phyloP scores from a whole-genome alignment of 1,140 invertebrate species.

The Papilio polyxenes region DNA sequence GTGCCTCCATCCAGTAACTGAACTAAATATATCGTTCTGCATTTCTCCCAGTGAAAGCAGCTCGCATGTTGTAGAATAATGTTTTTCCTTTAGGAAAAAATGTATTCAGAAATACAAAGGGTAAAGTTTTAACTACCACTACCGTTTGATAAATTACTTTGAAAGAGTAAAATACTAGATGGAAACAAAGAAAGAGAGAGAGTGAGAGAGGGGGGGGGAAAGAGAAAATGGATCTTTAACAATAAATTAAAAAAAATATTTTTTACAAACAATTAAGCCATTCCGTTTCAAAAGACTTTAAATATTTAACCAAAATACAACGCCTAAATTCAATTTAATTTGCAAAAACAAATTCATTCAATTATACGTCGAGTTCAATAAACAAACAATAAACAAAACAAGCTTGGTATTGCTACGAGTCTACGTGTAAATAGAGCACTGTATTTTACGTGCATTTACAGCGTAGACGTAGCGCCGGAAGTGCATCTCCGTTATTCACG shows the following conservation, averaged over 20 bases:
- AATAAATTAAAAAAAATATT: neutral
- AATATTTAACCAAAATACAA: neutral
- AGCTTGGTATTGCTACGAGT: neutral
- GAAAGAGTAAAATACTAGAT: neutral
- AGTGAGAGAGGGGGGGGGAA: too few relatives aligned
- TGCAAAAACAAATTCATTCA: neutral
- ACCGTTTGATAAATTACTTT: neutral
- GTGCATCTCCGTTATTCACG: conserved; percentile 35
- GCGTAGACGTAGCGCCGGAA: conserved; percentile 16
- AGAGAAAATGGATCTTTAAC: too few relatives aligned
- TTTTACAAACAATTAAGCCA: neutral
- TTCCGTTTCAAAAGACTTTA: too few relatives aligned
- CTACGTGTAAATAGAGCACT: neutral
- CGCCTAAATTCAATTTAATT: neutral
- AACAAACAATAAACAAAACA: conserved; percentile 25
- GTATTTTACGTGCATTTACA: conserved; percentile 29
- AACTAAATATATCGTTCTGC: conserved; percentile 1
- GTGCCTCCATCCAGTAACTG: neutral
- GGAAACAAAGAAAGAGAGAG: neutral
- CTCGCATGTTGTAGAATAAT: neutral
- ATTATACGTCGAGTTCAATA: neutral
- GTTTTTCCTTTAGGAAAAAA: neutral
- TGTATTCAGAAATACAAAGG: neutral
- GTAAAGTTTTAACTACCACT: neutral
- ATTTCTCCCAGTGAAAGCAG: neutral